Conservation (phyloP, 2,113 vertebrate genomes). For the Gallinago undulata region DNA sequence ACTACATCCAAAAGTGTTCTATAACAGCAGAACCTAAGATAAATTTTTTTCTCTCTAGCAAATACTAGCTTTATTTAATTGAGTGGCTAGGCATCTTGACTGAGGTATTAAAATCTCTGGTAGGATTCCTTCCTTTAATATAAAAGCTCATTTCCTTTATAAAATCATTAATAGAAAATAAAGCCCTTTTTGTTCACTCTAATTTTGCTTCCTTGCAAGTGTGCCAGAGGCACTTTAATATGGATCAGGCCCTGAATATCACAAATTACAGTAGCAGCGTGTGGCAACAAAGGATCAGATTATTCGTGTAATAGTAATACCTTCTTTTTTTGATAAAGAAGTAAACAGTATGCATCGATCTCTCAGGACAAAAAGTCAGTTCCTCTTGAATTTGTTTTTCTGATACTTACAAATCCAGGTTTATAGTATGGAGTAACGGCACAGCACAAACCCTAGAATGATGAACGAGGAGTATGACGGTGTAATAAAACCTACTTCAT, state of each 20-base stretch:
- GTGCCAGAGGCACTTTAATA: conserved; percentile 16
- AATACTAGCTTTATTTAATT: background rate
- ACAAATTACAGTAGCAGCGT: background rate
- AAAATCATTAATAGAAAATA: conserved; percentile 51
- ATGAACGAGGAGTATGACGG: rapidly evolving
- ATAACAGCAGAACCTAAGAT: background rate
- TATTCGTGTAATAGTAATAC: background rate
- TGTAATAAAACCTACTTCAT: background rate
- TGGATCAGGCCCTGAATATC: conserved; percentile 9
- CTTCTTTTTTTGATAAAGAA: background rate
- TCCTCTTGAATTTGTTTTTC: background rate
- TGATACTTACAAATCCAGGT: background rate
- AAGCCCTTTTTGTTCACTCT: conserved; percentile 35
- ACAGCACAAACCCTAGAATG: background rate
- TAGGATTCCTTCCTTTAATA: background rate
- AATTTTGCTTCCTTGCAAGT: background rate
- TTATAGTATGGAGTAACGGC: background rate
- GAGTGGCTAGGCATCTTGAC: background rate
- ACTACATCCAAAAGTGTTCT: background rate
- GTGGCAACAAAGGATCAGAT: conserved; percentile 1
- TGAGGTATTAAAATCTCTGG: background rate
- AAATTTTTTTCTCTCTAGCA: background rate
- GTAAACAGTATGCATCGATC: background rate
- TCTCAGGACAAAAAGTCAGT: background rate
- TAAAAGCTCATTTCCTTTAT: background rate